These are phyloP conservation scores for Morpho achilles DNA, from an alignment of 2,888 invertebrate species.

Conservation along the genomic window DNA sequence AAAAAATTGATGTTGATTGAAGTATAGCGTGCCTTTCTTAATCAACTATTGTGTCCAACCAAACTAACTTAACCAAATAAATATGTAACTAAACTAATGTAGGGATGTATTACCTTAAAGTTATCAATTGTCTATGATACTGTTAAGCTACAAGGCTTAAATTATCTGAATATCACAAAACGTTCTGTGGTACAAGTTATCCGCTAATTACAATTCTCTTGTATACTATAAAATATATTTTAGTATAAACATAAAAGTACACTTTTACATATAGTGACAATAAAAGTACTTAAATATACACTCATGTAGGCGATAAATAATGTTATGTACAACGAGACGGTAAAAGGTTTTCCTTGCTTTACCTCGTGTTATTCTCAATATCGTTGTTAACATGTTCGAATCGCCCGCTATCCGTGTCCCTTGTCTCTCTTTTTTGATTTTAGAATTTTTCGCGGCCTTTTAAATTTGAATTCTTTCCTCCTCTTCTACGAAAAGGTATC, in stretches of 20 bases:
- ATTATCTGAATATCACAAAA: too few species aligned
- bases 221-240: too few species aligned
- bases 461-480: conserved; percentile 74
- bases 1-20: too few species aligned
- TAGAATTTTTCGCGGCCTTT: conserved; percentile 63
- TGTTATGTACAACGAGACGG: conserved; percentile 16
- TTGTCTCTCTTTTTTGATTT: conserved; percentile 54
- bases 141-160: too few species aligned
- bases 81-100: too few species aligned
- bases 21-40: too few species aligned
- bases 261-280: background rate
- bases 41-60: too few species aligned
- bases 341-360: conserved; percentile 30
- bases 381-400: conserved; percentile 42
- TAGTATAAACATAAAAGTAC: background rate
- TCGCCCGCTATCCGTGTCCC: conserved; percentile 48
- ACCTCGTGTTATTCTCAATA: conserved; percentile 34
- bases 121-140: too few species aligned
- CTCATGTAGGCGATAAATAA: conserved; percentile 11
- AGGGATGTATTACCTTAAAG: too few species aligned
- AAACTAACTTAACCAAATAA: too few species aligned
- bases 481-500: conserved; percentile 76
- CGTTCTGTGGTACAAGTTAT: too few species aligned
- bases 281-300: background rate
- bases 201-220: too few species aligned